These are phyloP conservation scores for Hippolais icterina DNA, from an alignment of 2,113 vertebrate species.

Conservation along the genomic window DNA sequence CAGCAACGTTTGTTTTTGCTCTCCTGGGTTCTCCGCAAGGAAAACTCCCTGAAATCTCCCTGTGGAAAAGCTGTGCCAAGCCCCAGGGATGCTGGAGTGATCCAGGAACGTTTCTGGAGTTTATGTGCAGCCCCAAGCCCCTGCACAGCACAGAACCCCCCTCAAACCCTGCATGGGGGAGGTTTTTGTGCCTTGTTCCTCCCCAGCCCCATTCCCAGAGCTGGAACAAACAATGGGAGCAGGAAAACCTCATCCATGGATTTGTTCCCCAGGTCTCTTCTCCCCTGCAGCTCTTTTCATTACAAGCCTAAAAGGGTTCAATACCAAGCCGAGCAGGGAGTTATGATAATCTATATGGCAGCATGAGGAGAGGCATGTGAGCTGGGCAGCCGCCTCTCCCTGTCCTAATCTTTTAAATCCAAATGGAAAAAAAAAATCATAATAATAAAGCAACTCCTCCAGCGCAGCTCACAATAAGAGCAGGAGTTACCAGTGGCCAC, in stretches of 20 bases:
- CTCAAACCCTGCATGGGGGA: accelerated
- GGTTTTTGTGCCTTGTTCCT: background rate
- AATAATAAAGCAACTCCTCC: constrained; percentile 20
- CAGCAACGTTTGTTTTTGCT: background rate
- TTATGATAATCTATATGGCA: constrained; percentile 56
- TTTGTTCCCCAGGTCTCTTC: background rate
- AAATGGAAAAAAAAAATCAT: background rate
- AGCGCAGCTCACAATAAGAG: background rate
- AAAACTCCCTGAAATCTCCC: background rate
- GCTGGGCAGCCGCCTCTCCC: background rate
- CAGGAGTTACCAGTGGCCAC: constrained; percentile 28
- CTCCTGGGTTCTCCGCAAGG: accelerated
- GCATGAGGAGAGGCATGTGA: constrained; percentile 55
- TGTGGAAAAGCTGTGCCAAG: background rate
- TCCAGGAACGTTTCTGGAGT: background rate
- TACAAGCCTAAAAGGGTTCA: background rate
- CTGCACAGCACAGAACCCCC: accelerated
- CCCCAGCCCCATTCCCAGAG: background rate
- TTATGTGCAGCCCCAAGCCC: accelerated
- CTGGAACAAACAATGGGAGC: background rate
- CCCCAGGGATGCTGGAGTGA: background rate
- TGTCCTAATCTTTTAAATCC: constrained; percentile 61
- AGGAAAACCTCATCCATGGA: background rate
- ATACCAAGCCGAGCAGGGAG: background rate
- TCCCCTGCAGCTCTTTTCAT: constrained; percentile 22